A percentile compares a stretch with the other conserved stretches of the same genome.
Evolutionary conservation across 1,140 invertebrate genomes (phyloP).

Genomic region (Penaeus vannamei): DNA sequence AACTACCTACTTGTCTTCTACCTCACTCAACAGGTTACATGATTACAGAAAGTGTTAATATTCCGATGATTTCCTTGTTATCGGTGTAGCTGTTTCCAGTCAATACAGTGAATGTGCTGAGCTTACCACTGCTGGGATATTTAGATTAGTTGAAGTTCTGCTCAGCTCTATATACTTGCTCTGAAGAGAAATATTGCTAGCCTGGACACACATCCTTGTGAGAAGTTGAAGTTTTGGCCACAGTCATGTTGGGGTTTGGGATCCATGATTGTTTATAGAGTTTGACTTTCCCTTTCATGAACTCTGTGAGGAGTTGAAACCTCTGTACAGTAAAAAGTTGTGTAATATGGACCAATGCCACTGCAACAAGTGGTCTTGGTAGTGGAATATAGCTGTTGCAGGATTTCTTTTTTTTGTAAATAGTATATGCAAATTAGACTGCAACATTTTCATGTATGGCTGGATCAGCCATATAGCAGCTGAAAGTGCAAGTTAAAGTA

Average conservation of each 20-base stretch:
- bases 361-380: too few species aligned
- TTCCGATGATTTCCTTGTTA: constrained; percentile 62
- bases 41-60: constrained; percentile 64
- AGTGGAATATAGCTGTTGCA: too few species aligned
- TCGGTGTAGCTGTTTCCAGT: constrained; percentile 61
- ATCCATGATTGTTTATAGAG: too few species aligned
- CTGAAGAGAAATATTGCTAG: constrained; percentile 48
- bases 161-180: constrained; percentile 60
- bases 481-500: too few species aligned
- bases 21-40: constrained; percentile 64
- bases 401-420: too few species aligned
- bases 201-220: constrained; percentile 19
- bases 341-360: too few species aligned
- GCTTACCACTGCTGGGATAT: constrained; percentile 65
- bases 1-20: constrained; percentile 63
- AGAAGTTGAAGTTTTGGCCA: constrained; percentile 59
- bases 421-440: too few species aligned
- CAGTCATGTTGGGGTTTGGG: constrained; percentile 4
- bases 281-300: too few species aligned
- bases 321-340: too few species aligned
- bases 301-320: too few species aligned
- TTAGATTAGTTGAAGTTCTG: constrained; percentile 61
- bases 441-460: too few species aligned
- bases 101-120: constrained; percentile 57
- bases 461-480: too few species aligned